Evolutionary conservation across 2,797 vertebrate species (phyloP), one percentile per base, ranked within the genome.

Genomic region (Echeneis naucrates): DNA sequence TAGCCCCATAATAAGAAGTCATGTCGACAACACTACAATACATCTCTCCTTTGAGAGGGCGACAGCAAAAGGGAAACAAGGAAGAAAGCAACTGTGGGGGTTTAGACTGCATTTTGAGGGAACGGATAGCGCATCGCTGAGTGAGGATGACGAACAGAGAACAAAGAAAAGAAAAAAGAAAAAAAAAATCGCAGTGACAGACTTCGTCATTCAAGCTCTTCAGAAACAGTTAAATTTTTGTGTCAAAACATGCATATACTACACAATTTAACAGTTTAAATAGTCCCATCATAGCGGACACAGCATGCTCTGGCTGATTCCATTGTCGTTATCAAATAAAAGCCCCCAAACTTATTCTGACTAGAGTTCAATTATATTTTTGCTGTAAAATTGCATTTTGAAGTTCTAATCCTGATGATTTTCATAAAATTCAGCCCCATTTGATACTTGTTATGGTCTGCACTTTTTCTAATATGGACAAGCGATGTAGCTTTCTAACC

Each of bases 1-100:
- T 90, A 88, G 77, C 61, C 53, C 76, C 58, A 76, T 91, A 90
- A 89, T 91, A 85, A 84, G 84, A 85, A 91, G 80, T 85, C 86
- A 86, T 90, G 88, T 86, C 86, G 89, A 88, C 88, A 87, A 81
- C 26, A 58, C 11, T 63, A 87, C 78, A 84, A 84, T 88, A 77
- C 80, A 75, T 58, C 40, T 78, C 73, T 77, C 37, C 73, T 86
- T 77, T 59, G 4, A 65, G 27, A 48, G 19, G 59, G 40, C 44
- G 61, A 55, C 23, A 32, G 55, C 55, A 38, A 48, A 50, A 54
- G 42, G 38, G 78, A 75, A 69, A 73, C 54, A 80, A 76, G 16
- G n/a, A 68, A 65, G 24, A 54, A 33, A 23, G 38, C 2, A 10
- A 40, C 61, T 30, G 40, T 24, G 9, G 16, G 57, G 35, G 42